Evolutionary conservation across 2,888 invertebrate genomes (phyloP), one percentile per base, ranked within the genome.

Genomic region (Ectemnius lituratus): DNA sequence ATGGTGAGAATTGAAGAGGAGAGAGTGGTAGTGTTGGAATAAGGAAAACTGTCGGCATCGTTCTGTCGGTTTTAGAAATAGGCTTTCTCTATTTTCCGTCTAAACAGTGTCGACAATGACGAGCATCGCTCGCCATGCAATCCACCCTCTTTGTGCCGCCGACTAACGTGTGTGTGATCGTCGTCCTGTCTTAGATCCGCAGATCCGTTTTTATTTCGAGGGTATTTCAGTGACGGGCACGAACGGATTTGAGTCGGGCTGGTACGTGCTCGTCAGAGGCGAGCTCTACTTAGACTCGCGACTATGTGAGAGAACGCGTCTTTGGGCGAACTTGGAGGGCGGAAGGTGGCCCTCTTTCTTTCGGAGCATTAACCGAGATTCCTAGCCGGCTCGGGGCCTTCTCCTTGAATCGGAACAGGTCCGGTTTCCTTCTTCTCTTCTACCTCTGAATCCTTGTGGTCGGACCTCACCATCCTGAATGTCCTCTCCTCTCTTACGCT

Each of bases 251-350:
- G 63, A 76, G 70, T 76, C 67, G 62, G 64, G 16, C 62, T 56
- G 64, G 65, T 75, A 84, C 86, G 86, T 86, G 86, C 81, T 78
- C 78, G 76, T 66, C 76, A 78, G 68, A 74, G 67, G 80, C 70
- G 59, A 71, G 75, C 75, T 79, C 82, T 82, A 80, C 83, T 85
- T 86, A 85, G 28, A 58, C 64, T 16, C 71, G 69, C 68, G 76
- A 73, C 71, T 59, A 75, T 78, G 76, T 70, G 81, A 76, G 80
- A 80, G 80, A 77, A 70, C 65, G 52, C 70, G 61, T 37, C 60
- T 72, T 81, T 79, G 75, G 23, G 64, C 67, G 72, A 72, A 77
- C 75, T 63, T 75, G 61, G 47, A 57, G 66, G 79, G 73, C 68
- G 62, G 75, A 81, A 73, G 67, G 58, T 63, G 69, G 37, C 63